Base-by-base conservation (phyloP, 2,113 vertebrate species). In the Damaliscus lunatus region DNA sequence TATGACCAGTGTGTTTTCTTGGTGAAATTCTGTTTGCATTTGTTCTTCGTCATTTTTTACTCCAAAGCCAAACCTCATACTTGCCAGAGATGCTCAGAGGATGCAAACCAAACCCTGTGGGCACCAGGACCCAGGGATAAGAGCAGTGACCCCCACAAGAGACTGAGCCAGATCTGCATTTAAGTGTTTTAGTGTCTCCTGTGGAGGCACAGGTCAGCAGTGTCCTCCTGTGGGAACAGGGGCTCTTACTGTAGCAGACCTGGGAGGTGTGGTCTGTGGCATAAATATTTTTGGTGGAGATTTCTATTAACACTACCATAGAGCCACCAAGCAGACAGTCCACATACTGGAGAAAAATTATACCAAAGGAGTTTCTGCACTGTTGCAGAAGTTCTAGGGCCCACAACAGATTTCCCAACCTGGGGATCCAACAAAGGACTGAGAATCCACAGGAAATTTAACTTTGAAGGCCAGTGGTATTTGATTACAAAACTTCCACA, bases 31-130 rank as follows among this genome's bases (percentile, higher is more conserved):
- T 36, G 33, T 36, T 67, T 36, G 64, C 17, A 36, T 71, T 71
- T 71, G 33, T 21, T 17, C 17, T 71, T 21, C 1, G 0, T 71
- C n/a, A 21, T 21, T 21, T 36, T 71, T n/a, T 71, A 71, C 4
- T 36, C 17, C n/a, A 71, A 36, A 19, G n/a, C 1, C 17, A 36
- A 36, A 36, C 64, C 64, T 71, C 64, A 71, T 71, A 36, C n/a
- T 71, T 36, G 1, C 2, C n/a, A 71, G 64, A 36, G n/a, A 71
- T 36, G 4, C 17, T 71, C 17, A 71, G n/a, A 36, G 17, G 64
- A 71, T 71, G 64, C n/a, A 71, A 21, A 36, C 64, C n/a, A 71
- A 71, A 36, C 9, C 9, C n/a, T 71, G 64, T 71, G n/a, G 64
- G 17, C n/a, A 71, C n/a, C 64, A 71, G 64, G n/a, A 21, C 17